Percentiles rank a stretch among this genome's conserved stretches.
Conservation (phyloP, 2,888 invertebrate genomes). For the Trilocha varians region DNA sequence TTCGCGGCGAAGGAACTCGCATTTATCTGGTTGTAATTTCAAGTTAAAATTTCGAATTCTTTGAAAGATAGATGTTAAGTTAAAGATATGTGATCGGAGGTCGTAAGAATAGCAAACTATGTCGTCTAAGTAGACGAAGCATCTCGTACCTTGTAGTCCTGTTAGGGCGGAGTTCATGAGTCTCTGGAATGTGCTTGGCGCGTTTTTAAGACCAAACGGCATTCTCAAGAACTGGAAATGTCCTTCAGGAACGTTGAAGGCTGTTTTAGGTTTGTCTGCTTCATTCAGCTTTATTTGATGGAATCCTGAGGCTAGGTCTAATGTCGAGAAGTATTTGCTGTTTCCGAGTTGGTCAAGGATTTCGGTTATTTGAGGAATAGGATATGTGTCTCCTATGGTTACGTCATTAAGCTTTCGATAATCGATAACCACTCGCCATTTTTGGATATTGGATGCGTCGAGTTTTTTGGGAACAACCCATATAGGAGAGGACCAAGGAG, state of each 20-base stretch:
- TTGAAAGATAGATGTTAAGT: constrained; percentile 1
- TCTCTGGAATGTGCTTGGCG: neutral
- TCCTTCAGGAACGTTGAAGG: constrained; percentile 5
- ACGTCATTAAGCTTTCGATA: constrained; percentile 18
- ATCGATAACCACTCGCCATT: constrained; percentile 19
- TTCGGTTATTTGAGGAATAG: constrained; percentile 18
- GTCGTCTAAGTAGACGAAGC: constrained; percentile 1
- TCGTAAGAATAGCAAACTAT: neutral
- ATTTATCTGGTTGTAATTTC: constrained; percentile 6
- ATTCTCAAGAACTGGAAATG: neutral
- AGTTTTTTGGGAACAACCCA: constrained; percentile 19
- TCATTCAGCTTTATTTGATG: constrained; percentile 7
- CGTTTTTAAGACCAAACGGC: neutral
- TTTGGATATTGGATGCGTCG: constrained; percentile 13
- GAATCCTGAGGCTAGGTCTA: neutral
- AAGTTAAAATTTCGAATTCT: constrained; percentile 2
- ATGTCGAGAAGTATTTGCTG: constrained; percentile 12
- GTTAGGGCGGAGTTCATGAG: neutral
- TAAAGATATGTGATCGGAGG: constrained; percentile 2
- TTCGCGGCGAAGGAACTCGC: constrained; percentile 4
- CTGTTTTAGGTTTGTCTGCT: constrained; percentile 4
- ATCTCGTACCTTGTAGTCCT: constrained; percentile 1
- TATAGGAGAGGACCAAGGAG: constrained; percentile 20
- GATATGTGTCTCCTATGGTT: constrained; percentile 17
- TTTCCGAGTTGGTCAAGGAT: constrained; percentile 17